phyloP scores from a whole-genome alignment of 2,797 vertebrate species.

The Kryptolebias ocellatus region DNA sequence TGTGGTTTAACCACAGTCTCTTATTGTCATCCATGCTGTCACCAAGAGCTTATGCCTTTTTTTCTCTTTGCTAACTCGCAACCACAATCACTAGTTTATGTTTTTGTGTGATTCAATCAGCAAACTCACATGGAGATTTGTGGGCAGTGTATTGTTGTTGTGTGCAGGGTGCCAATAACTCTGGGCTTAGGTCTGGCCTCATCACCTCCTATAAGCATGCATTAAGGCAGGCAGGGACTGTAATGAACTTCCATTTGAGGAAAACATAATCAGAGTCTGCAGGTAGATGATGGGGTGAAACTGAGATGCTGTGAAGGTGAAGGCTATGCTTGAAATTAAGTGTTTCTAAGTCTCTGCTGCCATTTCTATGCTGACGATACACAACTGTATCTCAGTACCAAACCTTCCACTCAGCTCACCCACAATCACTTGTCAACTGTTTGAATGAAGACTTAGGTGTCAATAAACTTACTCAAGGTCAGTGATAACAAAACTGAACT shows the following conservation, averaged over 20 bases:
- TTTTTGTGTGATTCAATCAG: slow-evolving; percentile 21
- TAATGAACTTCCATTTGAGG: slow-evolving; percentile 17
- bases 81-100: slow-evolving; percentile 13
- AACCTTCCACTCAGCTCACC: no score
- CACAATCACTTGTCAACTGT: no score
- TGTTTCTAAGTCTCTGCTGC: not conserved
- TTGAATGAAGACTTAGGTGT: no score
- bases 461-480: no score
- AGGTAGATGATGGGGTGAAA: slow-evolving; percentile 25
- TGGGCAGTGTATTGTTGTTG: slow-evolving; percentile 10
- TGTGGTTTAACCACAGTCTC: slow-evolving; percentile 49
- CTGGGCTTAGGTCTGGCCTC: slow-evolving; percentile 10
- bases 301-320: slow-evolving; percentile 12
- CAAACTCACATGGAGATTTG: slow-evolving; percentile 5
- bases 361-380: no score
- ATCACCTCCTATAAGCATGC: slow-evolving; percentile 8
- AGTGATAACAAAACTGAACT: no score
- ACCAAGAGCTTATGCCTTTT: slow-evolving; percentile 16
- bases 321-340: slow-evolving; percentile 10
- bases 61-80: slow-evolving; percentile 30
- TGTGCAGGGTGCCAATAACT: slow-evolving; percentile 22
- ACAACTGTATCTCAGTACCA: no score
- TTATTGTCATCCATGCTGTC: slow-evolving; percentile 32
- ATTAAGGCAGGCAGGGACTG: slow-evolving; percentile 16
- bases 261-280: slow-evolving; percentile 32